Conservation (phyloP, 2,888 invertebrate species). For the Hypsopygia costalis region DNA sequence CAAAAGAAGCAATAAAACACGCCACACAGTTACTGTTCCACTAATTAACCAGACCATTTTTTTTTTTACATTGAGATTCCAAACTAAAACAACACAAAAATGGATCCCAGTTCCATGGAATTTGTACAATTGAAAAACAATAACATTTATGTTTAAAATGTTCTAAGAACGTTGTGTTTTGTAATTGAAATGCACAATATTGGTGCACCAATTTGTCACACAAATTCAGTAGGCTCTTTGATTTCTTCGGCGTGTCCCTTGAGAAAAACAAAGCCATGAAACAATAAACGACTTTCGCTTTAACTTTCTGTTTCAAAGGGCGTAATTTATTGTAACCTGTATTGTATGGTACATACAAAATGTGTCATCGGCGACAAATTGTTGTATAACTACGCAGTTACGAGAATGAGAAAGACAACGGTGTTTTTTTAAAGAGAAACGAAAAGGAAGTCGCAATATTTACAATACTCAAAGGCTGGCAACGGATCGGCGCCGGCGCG, state of each 20-base stretch:
- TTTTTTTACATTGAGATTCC: too few species aligned
- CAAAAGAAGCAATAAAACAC: too few species aligned
- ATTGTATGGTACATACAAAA: constrained; percentile 35
- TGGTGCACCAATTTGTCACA: constrained; percentile 11
- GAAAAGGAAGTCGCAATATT: background rate
- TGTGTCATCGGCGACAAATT: constrained; percentile 21
- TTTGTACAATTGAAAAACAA: too few species aligned
- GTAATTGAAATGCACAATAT: constrained; percentile 10
- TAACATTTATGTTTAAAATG: background rate
- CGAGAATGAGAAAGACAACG: background rate
- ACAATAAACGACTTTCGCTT: constrained; percentile 36
- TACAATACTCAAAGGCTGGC: too few species aligned
- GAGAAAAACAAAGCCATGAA: constrained; percentile 21
- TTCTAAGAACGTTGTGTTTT: background rate
- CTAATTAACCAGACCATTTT: too few species aligned
- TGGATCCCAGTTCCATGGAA: too few species aligned
- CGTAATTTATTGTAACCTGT: constrained; percentile 35
- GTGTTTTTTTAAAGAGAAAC: constrained; percentile 6
- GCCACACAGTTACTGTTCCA: too few species aligned
- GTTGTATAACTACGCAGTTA: constrained; percentile 9
- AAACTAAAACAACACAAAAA: too few species aligned
- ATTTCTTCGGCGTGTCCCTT: constrained; percentile 17
- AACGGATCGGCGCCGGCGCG: too few species aligned
- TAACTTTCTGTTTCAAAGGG: constrained; percentile 40
- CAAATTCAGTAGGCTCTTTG: constrained; percentile 22